Evolutionary conservation across 2,113 vertebrate species (phyloP), one percentile per base, ranked within the genome.

Genomic region (Ondatra zibethicus): DNA sequence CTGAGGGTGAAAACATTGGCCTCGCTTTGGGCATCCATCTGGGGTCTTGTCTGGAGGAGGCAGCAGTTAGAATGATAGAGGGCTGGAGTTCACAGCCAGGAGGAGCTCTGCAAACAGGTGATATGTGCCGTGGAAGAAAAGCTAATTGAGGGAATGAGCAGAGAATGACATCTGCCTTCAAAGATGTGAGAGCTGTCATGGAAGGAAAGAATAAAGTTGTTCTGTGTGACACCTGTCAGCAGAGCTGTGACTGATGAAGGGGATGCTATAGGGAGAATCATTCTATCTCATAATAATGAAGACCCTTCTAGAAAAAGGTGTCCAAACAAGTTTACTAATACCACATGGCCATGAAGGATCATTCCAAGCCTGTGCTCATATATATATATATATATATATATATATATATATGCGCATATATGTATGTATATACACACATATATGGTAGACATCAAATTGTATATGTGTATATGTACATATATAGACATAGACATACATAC

Each of bases 161-260:
- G 82, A 82, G 78, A 4, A 3, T 92, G 96, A 91, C 89, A 95
- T 52, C 91, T 91, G n/a, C 66, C 81, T 89, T 90, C 52, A 72
- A 31, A 42, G 81, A 82, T n/a, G 23, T 58, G 50, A 95, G 75
- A 52, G 33, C 65, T 96, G 39, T 96, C 90, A 80, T 2, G 36
- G 63, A 65, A 87, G 68, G 21, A 65, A 72, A 76, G 84, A 93
- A 47, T 82, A n/a, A 63, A 50, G 42, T 85, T 88, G 88, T 89
- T 73, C 36, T 42, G 13, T 87, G 70, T 84, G 90, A 84, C 52
- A 89, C 42, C 78, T 36, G 84, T 92, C 52, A 87, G 68, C 77
- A 88, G 73, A 90, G 61, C n/a, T 88, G 9, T 92, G 80, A 93
- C 42, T 66, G 80, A 93, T 80, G 80, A 80, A 65, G 88, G 52